Percentiles rank a stretch among this genome's conserved stretches.
Evolutionary conservation across 2,888 invertebrate species (phyloP).

Genomic region (Laspeyria flexula): DNA sequence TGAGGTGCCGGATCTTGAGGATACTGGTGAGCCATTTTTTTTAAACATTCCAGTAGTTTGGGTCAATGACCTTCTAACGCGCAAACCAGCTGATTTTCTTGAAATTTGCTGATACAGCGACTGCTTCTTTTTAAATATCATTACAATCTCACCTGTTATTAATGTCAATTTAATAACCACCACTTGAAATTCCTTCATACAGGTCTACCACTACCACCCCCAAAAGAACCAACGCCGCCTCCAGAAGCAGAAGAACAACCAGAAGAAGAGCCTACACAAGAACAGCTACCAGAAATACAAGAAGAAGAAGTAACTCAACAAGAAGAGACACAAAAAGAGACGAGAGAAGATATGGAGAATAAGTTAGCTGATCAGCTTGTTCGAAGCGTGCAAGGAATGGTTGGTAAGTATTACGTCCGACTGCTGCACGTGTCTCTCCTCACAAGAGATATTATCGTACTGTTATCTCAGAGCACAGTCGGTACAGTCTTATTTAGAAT

Average conservation of each 20-base stretch:
- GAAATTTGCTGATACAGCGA: no score
- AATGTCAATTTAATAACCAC: no score
- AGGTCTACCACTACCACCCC: conserved; percentile 64
- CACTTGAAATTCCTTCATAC: not conserved
- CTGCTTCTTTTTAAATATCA: no score
- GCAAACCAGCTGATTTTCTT: no score
- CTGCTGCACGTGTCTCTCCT: no score
- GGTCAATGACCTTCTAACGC: no score
- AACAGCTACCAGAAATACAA: conserved; percentile 14
- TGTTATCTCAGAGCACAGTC: no score
- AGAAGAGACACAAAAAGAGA: conserved; percentile 44
- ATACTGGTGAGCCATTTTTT: conserved; percentile 61
- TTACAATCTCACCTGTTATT: no score
- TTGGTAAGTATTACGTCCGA: no score
- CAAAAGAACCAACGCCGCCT: conserved; percentile 33
- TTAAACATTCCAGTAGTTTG: no score
- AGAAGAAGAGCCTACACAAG: conserved; percentile 16
- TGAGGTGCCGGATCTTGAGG: conserved; percentile 75
- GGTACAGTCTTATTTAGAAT: no score
- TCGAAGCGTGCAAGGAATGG: conserved; percentile 69
- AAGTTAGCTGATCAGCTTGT: conserved; percentile 67
- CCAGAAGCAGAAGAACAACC: conserved; percentile 7
- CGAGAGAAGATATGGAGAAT: conserved; percentile 57
- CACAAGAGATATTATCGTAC: no score
- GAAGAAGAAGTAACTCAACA: conserved; percentile 26